phyloP scores from a whole-genome alignment of 2,113 vertebrate species.

The Cromileptes altivelis region DNA sequence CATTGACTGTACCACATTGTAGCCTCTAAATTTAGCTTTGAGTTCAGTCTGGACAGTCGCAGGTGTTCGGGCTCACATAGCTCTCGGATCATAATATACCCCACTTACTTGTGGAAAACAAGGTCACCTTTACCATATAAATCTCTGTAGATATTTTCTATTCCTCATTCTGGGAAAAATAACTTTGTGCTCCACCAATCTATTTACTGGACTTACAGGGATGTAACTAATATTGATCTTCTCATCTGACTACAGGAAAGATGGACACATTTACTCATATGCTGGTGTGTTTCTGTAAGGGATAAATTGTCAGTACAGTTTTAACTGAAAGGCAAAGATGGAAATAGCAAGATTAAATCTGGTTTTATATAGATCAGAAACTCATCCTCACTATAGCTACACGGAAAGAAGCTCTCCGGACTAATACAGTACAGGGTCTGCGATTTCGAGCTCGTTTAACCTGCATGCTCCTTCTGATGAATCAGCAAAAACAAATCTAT shows the following conservation, averaged over 20 bases:
- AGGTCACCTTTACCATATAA: not conserved
- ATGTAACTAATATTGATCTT: not conserved
- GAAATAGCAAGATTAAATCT: not conserved
- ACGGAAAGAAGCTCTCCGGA: not conserved
- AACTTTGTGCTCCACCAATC: not conserved
- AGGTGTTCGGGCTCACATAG: not conserved
- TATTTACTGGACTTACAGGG: not conserved
- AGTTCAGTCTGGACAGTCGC: not conserved
- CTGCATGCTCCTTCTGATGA: slow-evolving; percentile 10
- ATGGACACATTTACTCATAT: not conserved
- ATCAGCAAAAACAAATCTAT: slow-evolving; percentile 16
- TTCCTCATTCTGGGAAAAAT: not conserved
- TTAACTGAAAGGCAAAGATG: not conserved
- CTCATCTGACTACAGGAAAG: not conserved
- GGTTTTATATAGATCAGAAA: slow-evolving; percentile 32
- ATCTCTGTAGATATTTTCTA: not conserved
- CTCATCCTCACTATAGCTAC: not conserved
- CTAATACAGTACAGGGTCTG: not conserved
- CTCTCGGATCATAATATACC: not conserved
- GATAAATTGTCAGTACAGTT: not conserved
- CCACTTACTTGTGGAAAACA: not conserved
- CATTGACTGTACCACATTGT: no score
- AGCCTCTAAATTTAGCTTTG: not conserved
- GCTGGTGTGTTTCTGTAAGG: not conserved
- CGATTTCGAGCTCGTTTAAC: not conserved